Percentiles rank a stretch among this genome's conserved stretches.
These are phyloP conservation scores for Aethes cnicana DNA, from an alignment of 2,888 invertebrate species.

Conservation along the genomic window DNA sequence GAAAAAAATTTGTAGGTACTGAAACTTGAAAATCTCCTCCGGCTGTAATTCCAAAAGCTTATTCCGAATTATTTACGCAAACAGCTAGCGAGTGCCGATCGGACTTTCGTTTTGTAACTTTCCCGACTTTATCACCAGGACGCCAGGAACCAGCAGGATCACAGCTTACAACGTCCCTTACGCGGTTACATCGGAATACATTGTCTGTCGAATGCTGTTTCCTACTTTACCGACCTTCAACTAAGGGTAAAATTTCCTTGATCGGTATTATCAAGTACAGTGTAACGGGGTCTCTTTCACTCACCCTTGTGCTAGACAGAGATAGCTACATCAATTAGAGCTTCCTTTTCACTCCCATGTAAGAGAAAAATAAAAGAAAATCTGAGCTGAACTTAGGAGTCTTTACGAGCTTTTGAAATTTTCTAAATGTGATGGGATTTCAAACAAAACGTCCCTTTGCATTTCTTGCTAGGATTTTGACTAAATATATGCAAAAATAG, in stretches of 20 bases:
- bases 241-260: no score
- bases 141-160: slow-evolving; percentile 45
- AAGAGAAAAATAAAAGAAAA: not conserved
- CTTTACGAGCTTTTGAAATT: no score
- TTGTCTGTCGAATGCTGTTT: not conserved
- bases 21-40: no score
- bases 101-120: slow-evolving; percentile 44
- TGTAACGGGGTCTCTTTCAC: slow-evolving; percentile 15
- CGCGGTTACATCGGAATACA: slow-evolving; percentile 10
- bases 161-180: slow-evolving; percentile 37
- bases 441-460: no score
- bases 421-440: no score
- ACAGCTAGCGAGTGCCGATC: slow-evolving; percentile 3
- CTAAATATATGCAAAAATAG: no score
- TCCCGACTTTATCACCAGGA: slow-evolving; percentile 50
- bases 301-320: not conserved
- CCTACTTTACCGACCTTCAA: not conserved
- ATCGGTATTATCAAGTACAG: no score
- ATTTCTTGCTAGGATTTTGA: no score
- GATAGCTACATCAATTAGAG: not conserved
- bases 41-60: no score
- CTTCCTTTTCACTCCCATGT: slow-evolving; percentile 17
- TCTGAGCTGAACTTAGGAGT: no score
- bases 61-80: no score
- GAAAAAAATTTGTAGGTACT: no score